A percentile compares a stretch with the other conserved stretches of the same genome.
Evolutionary conservation across 92 coral and sea anemone genomes (phyloP).

Genomic region (Zoanthus sansibaricus): DNA sequence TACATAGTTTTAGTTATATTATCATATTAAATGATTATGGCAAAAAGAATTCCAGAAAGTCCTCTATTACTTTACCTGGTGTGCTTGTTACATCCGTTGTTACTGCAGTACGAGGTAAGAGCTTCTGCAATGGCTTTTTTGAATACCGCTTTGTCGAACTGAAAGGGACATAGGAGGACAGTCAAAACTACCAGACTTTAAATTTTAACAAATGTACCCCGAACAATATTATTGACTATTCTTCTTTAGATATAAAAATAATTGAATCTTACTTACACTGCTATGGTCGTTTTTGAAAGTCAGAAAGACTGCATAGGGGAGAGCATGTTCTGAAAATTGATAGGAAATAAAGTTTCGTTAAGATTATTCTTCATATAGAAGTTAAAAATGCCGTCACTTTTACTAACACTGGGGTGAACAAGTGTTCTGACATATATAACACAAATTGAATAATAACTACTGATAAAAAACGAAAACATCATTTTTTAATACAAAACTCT

Average conservation of each 20-base stretch:
- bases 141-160: background rate
- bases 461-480: too few species aligned
- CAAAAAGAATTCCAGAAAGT: background rate
- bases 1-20: too few species aligned
- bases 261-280: background rate
- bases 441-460: too few species aligned
- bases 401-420: background rate
- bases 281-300: background rate
- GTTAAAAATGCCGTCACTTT: background rate
- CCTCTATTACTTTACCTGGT: background rate
- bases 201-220: too few species aligned
- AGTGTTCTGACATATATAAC: too few species aligned
- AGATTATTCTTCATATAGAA: background rate
- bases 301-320: constrained; percentile 1
- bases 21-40: background rate
- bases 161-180: background rate
- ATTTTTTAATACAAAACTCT: too few species aligned
- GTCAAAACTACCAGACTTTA: background rate
- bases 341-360: background rate
- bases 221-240: background rate
- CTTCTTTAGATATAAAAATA: background rate
- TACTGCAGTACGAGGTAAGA: background rate
- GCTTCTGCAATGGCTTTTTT: constrained; percentile 17
- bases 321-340: background rate
- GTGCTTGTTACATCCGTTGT: background rate